A percentile compares a stretch with the other conserved stretches of the same genome.
Evolutionary conservation across 64 coral and sea anemone genomes (phyloP).

Genomic region (Pocillopora damicornis): DNA sequence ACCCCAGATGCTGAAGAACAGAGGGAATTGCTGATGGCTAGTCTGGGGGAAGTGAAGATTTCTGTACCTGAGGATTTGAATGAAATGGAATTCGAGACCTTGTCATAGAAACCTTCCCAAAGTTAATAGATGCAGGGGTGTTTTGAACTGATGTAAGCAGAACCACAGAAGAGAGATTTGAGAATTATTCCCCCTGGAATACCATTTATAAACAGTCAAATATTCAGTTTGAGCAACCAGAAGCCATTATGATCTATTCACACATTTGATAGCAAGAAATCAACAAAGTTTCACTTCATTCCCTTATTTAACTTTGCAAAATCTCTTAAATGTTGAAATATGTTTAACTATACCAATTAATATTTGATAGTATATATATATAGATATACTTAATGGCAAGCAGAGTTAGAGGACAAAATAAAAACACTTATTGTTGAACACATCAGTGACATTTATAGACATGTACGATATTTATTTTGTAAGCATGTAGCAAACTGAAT

Average conservation of each 20-base stretch:
- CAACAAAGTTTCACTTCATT: not conserved
- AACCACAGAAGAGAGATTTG: constrained; percentile 38
- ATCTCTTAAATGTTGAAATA: too few relatives aligned
- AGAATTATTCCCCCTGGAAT: constrained; percentile 35
- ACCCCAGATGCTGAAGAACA: constrained; percentile 44
- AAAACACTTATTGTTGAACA: too few relatives aligned
- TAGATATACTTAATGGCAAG: too few relatives aligned
- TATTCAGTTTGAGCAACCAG: not conserved
- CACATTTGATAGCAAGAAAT: not conserved
- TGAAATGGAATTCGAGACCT: constrained; percentile 39
- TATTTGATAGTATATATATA: too few relatives aligned
- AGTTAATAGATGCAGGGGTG: constrained; percentile 39
- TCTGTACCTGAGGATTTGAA: constrained; percentile 29
- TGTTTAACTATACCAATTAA: too few relatives aligned
- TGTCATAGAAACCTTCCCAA: constrained; percentile 41
- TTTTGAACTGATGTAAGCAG: constrained; percentile 62
- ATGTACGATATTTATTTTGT: too few relatives aligned
- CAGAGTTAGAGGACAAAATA: too few relatives aligned
- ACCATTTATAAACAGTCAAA: not conserved
- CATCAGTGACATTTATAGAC: too few relatives aligned
- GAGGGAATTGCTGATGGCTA: constrained; percentile 25
- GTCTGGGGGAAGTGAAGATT: constrained; percentile 41
- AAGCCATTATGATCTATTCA: not conserved
- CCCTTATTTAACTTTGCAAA: too few relatives aligned
- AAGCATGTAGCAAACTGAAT: too few relatives aligned